A percentile compares a stretch with the other conserved stretches of the same genome.
phyloP scores from a whole-genome alignment of 2,797 vertebrate genomes.

The Clangula hyemalis region DNA sequence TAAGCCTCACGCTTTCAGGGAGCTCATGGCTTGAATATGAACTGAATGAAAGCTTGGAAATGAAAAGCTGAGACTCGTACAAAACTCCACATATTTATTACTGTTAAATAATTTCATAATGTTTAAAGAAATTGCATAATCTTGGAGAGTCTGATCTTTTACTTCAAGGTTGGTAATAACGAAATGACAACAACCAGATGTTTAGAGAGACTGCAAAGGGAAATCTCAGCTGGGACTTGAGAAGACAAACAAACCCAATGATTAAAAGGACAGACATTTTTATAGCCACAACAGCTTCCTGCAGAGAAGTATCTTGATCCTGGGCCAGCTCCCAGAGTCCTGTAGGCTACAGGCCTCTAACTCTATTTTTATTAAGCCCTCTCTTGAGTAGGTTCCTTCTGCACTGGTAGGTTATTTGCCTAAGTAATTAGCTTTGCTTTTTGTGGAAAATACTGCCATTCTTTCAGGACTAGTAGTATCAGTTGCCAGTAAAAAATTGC shows the following conservation, averaged over 20 bases:
- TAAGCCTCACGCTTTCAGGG: background rate
- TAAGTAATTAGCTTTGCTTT: background rate
- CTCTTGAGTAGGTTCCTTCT: background rate
- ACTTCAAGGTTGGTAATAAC: background rate
- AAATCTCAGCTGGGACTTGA: conserved; percentile 20
- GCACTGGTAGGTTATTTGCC: background rate
- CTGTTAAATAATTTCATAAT: background rate
- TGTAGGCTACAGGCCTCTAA: background rate
- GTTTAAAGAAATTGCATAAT: background rate
- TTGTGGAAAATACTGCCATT: background rate
- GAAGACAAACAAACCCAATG: background rate
- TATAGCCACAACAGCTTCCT: conserved; percentile 35
- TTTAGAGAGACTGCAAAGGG: background rate
- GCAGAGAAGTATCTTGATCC: background rate
- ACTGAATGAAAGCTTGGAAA: background rate
- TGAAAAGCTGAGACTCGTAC: background rate
- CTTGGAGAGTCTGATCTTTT: background rate
- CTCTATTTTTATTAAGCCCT: background rate
- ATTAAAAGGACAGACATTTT: conserved; percentile 1
- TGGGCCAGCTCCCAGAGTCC: background rate
- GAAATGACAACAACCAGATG: background rate
- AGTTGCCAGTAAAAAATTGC: background rate
- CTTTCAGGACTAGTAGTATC: background rate
- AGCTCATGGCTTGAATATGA: background rate
- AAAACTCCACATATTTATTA: background rate